Evolutionary conservation across 2,113 vertebrate genomes (phyloP).

Genomic region (Indri indri): DNA sequence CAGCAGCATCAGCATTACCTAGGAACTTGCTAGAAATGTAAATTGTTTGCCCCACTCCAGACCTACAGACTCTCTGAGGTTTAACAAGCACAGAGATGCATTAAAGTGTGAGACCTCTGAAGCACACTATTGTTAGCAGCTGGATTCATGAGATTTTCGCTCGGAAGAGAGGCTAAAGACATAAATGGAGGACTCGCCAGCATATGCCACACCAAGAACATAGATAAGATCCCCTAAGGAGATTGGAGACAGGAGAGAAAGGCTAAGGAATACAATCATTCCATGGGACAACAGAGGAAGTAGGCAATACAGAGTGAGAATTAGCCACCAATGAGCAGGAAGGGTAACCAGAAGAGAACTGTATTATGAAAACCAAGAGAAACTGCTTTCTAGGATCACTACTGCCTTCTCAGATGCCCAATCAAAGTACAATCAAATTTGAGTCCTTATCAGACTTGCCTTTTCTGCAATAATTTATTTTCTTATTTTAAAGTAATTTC

Average conservation of each 20-base stretch:
- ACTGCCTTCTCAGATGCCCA: neutral
- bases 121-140: neutral
- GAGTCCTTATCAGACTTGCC: neutral
- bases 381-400: neutral
- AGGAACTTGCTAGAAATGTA: neutral
- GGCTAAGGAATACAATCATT: neutral
- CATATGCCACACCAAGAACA: neutral
- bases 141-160: neutral
- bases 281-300: neutral
- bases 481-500: neutral
- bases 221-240: neutral
- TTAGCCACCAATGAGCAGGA: neutral
- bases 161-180: neutral
- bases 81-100: neutral
- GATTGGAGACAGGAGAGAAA: neutral
- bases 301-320: neutral
- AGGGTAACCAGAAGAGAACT: neutral
- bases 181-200: neutral
- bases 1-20: neutral
- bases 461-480: neutral
- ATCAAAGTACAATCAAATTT: neutral
- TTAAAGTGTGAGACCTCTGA: neutral
- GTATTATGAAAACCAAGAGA: neutral
- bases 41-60: neutral
- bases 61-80: neutral